These are phyloP conservation scores for Tetragnatha versicolor DNA, from an alignment of 1,140 invertebrate genomes.

Conservation along the genomic window DNA sequence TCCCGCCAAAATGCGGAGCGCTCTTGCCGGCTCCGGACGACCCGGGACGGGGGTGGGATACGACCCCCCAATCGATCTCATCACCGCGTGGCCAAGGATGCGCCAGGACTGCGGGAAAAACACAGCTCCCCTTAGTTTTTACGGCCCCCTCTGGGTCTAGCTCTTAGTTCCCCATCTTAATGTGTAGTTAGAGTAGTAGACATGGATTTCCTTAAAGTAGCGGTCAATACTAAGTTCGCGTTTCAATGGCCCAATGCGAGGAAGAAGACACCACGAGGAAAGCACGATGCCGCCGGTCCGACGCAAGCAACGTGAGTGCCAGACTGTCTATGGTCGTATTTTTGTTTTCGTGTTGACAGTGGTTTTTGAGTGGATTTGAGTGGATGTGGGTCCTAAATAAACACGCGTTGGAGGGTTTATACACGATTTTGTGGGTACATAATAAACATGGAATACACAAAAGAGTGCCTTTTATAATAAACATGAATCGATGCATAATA, in stretches of 20 bases:
- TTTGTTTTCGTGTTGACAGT: too few relatives aligned
- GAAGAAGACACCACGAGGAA: constrained; percentile 44
- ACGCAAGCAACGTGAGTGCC: constrained; percentile 37
- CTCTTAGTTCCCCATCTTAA: not conserved
- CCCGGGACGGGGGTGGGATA: not conserved
- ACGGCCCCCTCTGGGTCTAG: constrained; percentile 5
- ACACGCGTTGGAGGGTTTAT: too few relatives aligned
- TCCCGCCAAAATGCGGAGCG: constrained; percentile 17
- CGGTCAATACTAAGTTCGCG: constrained; percentile 50
- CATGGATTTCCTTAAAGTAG: constrained; percentile 52
- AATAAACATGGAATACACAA: too few relatives aligned
- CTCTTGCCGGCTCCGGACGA: constrained; percentile 5
- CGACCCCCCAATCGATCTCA: not conserved
- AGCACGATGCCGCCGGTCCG: constrained; percentile 34
- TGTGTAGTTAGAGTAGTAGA: not conserved
- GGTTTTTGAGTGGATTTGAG: too few relatives aligned
- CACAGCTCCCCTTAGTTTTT: not conserved
- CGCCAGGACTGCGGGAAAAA: constrained; percentile 23
- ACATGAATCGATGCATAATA: too few relatives aligned
- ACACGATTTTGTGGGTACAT: too few relatives aligned
- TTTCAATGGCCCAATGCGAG: constrained; percentile 48
- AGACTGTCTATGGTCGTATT: not conserved
- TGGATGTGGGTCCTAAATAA: too few relatives aligned
- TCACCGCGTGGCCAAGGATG: constrained; percentile 27
- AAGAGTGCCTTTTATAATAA: too few relatives aligned